A percentile compares a stretch with the other conserved stretches of the same genome.
phyloP scores from a whole-genome alignment of 2,888 invertebrate genomes.

The Spisula solida region DNA sequence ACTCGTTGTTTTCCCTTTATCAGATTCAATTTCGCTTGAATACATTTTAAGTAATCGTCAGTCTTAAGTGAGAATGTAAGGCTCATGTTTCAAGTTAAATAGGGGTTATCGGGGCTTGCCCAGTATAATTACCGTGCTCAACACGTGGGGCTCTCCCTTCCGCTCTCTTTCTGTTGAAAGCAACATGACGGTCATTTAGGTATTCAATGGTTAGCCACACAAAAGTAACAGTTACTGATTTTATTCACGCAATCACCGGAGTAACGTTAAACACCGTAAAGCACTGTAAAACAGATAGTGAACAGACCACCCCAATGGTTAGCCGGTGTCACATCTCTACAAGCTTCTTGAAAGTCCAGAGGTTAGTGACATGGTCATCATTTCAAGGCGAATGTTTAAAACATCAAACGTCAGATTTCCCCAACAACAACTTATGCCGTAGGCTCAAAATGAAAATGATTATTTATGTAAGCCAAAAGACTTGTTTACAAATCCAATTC shows the following conservation, averaged over 20 bases:
- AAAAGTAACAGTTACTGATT: conserved; percentile 14
- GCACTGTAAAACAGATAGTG: neutral
- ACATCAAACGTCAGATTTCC: neutral
- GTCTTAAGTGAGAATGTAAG: conserved; percentile 1
- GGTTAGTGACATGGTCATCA: neutral
- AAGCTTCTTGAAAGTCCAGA: neutral
- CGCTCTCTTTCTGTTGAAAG: conserved; percentile 9
- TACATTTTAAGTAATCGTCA: conserved; percentile 15
- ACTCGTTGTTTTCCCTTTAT: neutral
- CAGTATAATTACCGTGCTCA: conserved; percentile 34
- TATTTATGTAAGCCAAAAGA: no score
- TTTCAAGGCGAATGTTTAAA: neutral
- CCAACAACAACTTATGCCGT: no score
- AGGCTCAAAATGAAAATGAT: no score
- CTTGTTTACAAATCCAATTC: no score
- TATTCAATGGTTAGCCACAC: neutral
- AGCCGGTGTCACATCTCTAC: neutral
- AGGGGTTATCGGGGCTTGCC: conserved; percentile 20
- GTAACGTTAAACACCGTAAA: neutral
- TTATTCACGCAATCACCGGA: neutral
- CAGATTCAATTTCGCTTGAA: conserved; percentile 12
- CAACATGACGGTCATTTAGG: conserved; percentile 27
- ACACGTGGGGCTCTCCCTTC: conserved; percentile 29
- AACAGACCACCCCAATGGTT: neutral
- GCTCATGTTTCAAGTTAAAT: conserved; percentile 15